A percentile compares a stretch with the other conserved stretches of the same genome.
These are phyloP conservation scores for Dicyema japonicum DNA, from an alignment of 1,140 invertebrate genomes.

Conservation along the genomic window DNA sequence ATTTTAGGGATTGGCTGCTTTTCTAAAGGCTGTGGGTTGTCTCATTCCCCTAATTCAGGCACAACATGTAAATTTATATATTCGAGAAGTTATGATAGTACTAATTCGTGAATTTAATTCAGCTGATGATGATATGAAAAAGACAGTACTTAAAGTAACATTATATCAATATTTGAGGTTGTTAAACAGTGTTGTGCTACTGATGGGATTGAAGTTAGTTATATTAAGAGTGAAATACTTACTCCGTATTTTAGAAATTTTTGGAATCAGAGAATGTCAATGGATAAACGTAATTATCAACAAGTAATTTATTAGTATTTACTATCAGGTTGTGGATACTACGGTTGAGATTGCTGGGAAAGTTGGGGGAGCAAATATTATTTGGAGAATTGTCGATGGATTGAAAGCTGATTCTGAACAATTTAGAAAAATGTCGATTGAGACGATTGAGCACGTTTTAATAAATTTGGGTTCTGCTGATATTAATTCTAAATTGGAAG, in stretches of 20 bases:
- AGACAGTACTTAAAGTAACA: slow-evolving; percentile 73
- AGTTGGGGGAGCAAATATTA: slow-evolving; percentile 73
- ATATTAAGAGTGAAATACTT: slow-evolving; percentile 92
- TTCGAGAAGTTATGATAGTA: slow-evolving; percentile 95
- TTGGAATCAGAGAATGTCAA: slow-evolving; percentile 96
- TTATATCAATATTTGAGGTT: slow-evolving; percentile 30
- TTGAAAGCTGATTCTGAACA: slow-evolving; percentile 97
- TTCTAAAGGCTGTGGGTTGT: slow-evolving; percentile 93
- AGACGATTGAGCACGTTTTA: slow-evolving; percentile 93
- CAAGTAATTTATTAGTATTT: slow-evolving; percentile 24
- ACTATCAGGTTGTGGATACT: slow-evolving; percentile 54
- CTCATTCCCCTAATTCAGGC: slow-evolving; percentile 96
- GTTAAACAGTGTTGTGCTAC: slow-evolving; percentile 99
- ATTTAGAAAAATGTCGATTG: slow-evolving; percentile 99
- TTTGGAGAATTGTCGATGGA: slow-evolving; percentile 86
- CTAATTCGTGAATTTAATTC: slow-evolving; percentile 93
- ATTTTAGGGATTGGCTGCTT: slow-evolving; percentile 53
- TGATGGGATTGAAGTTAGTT: slow-evolving; percentile 90
- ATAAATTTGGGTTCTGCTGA: slow-evolving; percentile 78
- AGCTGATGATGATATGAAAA: slow-evolving; percentile 99
- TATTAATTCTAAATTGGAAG: slow-evolving; percentile 78
- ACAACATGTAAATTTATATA: slow-evolving; percentile 97
- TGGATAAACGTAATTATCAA: slow-evolving; percentile 78
- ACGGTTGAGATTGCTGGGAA: slow-evolving; percentile 99
- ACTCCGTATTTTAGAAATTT: slow-evolving; percentile 98